These are phyloP conservation scores for Phasianus colchicus DNA, from an alignment of 2,113 vertebrate genomes.

Conservation along the genomic window DNA sequence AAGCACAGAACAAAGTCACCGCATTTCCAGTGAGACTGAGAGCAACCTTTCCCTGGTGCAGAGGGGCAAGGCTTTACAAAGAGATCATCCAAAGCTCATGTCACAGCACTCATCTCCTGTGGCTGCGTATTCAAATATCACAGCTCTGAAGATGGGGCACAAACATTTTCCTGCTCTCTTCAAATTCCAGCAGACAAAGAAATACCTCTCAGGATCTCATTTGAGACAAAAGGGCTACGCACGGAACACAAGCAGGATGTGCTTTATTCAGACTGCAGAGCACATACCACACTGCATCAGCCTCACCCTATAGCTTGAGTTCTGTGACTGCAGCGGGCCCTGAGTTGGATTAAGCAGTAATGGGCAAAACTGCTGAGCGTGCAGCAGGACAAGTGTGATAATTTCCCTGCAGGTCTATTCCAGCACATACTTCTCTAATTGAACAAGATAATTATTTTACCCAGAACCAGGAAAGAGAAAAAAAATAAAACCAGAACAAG, in stretches of 20 bases:
- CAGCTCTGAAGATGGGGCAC: background rate
- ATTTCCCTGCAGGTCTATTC: background rate
- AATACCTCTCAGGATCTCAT: background rate
- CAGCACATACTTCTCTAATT: background rate
- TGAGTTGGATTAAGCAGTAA: background rate
- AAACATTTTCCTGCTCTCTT: background rate
- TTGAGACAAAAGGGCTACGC: background rate
- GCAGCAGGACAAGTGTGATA: background rate
- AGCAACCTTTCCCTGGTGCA: background rate
- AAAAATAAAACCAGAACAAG: background rate
- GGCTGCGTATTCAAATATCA: conserved; percentile 21
- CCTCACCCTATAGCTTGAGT: background rate
- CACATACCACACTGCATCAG: background rate
- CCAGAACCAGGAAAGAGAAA: background rate
- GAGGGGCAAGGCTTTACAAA: background rate
- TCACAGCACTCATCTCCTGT: background rate
- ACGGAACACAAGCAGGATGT: background rate
- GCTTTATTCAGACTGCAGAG: background rate
- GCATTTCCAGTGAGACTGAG: background rate
- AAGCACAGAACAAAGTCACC: background rate
- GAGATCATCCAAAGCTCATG: background rate
- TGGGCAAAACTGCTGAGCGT: background rate
- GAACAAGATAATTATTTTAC: background rate
- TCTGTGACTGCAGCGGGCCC: rapidly evolving
- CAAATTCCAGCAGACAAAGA: background rate